phyloP scores from a whole-genome alignment of 2,888 invertebrate genomes.

The Strigamia transsilvanica region DNA sequence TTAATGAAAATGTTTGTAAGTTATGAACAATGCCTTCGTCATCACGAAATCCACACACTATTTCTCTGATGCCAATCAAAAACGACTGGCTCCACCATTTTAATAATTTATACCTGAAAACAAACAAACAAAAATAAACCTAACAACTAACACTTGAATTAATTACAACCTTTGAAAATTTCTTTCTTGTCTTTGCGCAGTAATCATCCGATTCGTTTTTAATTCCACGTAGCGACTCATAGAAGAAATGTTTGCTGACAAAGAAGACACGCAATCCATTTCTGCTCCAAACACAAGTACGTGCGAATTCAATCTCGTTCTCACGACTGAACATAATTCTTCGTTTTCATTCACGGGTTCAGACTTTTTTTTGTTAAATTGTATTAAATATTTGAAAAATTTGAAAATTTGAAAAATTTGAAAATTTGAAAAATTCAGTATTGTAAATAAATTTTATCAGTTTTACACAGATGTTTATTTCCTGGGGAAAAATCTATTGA shows the following conservation, averaged over 20 bases:
- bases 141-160: constrained; percentile 1
- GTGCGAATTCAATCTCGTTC: constrained; percentile 70
- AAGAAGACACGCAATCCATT: constrained; percentile 73
- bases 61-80: constrained; percentile 73
- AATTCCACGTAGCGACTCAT: constrained; percentile 69
- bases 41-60: constrained; percentile 77
- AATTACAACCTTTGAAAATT: constrained; percentile 66
- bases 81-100: constrained; percentile 86
- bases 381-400: too few species aligned
- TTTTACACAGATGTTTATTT: too few species aligned
- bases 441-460: too few species aligned
- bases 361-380: too few species aligned
- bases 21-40: constrained; percentile 73
- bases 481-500: too few species aligned
- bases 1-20: constrained; percentile 68
- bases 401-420: too few species aligned
- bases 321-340: constrained; percentile 74
- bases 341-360: constrained; percentile 73
- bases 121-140: background rate
- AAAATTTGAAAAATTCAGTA: too few species aligned
- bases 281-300: constrained; percentile 77
- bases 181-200: constrained; percentile 68
- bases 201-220: constrained; percentile 73
- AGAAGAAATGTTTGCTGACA: constrained; percentile 50
- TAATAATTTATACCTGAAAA: constrained; percentile 66